Base-by-base conservation (phyloP, 1,140 invertebrate genomes). In the Riptortus pedestris region DNA sequence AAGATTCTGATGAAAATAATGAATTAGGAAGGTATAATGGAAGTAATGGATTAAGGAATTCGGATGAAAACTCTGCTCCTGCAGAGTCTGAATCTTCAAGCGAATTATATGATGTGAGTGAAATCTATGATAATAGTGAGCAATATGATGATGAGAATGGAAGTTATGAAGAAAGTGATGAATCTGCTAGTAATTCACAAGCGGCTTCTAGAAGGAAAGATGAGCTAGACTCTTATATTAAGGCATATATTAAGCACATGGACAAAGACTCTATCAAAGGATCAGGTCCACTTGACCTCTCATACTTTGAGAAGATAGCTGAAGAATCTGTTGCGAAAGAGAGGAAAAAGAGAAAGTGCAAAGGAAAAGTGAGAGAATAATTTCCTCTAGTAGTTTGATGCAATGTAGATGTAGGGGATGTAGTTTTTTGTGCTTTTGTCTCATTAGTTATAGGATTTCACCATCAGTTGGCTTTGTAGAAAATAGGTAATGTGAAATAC, bases 151-250 rank as follows among this genome's bases (percentile, higher is more conserved):
- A 7, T 7, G 47, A 51, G 7, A 43, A 43, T 43, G 47, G 18
- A 51, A 51, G 47, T 51, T 51, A 14, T 7, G 26, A 38, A 27
- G 60, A 38, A 7, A 45, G 26, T 62, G 11, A 2, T 9, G 22
- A 31, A 14, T 27, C 29, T 24, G 38, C 18, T n/a, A n/a, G n/a
- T n/a, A n/a, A n/a, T n/a, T n/a, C n/a, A n/a, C n/a, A n/a, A n/a
- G n/a, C n/a, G n/a, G n/a, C n/a, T n/a, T n/a, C n/a, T n/a, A n/a
- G n/a, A n/a, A n/a, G n/a, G n/a, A n/a, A n/a, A n/a, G n/a, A n/a
- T n/a, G n/a, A n/a, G n/a, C n/a, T n/a, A n/a, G 65, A 66, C 27
- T 51, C 51, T 14, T 62, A 62, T n/a, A 66, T 66, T 33, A 33
- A 58, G 24, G 60, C 24, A 16, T 66, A 66, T 22, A 33, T 66